Base-by-base conservation (phyloP, 2,113 vertebrate species). In the Lutjanus erythropterus region DNA sequence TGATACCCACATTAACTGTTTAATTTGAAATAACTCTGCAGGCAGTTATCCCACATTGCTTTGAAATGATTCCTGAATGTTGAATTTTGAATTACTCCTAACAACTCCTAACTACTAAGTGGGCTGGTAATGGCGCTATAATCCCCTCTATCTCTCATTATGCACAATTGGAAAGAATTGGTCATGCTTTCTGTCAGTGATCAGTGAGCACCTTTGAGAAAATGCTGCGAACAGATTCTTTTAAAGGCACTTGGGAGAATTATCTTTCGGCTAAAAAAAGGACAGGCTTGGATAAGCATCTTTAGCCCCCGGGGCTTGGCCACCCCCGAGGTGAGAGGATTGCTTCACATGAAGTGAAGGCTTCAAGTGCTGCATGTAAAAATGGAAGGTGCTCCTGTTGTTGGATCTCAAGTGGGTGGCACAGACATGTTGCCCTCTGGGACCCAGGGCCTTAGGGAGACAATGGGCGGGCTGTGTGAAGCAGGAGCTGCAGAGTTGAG, bases 351-450 rank as follows among this genome's bases (percentile, higher is more conserved):
- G 61, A 53, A 86, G 78, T 86, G 86, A 89, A 84, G 81, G 75
- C 78, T 92, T 94, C 83, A 92, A 95, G 93, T 93, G 92, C 87
- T 53, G 81, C 81, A 64, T 92, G 90, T 94, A 94, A 95, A 94
- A 94, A 94, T 94, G 94, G 94, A 94, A 94, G 94, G 91, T 83
- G 90, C 89, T 93, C 77, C 80, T 88, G 93, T 91, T 94, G 89
- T 91, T 85, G 73, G 77, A 78, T 91, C 78, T 94, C 71, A 88
- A 95, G 94, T 93, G 93, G 93, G 94, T 95, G 94, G 85, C 89
- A 86, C 60, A 60, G 90, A 93, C 89, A 87, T 83, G 80, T 76
- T 91, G 87, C 80, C 88, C 86, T 85, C 82, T 10, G 84, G 89
- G 90, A 86, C 87, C 75, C 2, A 4, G 68, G 81, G 84, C 77